Evolutionary conservation across 2,113 vertebrate species (phyloP).

Genomic region (Phycodurus eques): DNA sequence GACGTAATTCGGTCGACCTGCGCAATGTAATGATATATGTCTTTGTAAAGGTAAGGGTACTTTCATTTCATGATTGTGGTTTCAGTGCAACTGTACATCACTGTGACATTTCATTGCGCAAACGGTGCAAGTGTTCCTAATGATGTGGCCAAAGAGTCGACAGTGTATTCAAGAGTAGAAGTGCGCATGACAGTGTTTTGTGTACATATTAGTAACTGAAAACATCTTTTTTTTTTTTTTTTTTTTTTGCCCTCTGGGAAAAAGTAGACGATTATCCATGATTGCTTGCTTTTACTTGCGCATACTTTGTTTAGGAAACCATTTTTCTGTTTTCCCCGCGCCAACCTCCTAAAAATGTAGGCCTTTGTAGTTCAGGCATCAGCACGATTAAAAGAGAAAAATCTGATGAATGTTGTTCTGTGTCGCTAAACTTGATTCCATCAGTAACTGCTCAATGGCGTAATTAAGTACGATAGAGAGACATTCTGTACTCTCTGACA

Average conservation of each 20-base stretch:
- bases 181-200: background rate
- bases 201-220: background rate
- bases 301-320: background rate
- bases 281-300: background rate
- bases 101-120: background rate
- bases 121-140: background rate
- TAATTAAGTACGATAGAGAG: constrained; percentile 12
- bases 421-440: background rate
- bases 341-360: background rate
- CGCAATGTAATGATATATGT: background rate
- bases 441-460: constrained; percentile 5
- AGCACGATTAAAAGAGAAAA: background rate
- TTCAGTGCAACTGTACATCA: background rate
- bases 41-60: background rate
- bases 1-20: background rate
- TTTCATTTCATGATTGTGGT: background rate
- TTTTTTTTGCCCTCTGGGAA: background rate
- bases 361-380: constrained; percentile 4
- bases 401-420: constrained; percentile 6
- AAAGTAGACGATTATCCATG: background rate
- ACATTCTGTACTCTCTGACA: constrained; percentile 33
- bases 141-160: background rate
- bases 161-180: background rate
- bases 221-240: constrained; percentile 1
- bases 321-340: background rate